Base-by-base conservation (phyloP, 30 jellyfish, hydroid and myxozoan species). In the Aurelia aurita region DNA sequence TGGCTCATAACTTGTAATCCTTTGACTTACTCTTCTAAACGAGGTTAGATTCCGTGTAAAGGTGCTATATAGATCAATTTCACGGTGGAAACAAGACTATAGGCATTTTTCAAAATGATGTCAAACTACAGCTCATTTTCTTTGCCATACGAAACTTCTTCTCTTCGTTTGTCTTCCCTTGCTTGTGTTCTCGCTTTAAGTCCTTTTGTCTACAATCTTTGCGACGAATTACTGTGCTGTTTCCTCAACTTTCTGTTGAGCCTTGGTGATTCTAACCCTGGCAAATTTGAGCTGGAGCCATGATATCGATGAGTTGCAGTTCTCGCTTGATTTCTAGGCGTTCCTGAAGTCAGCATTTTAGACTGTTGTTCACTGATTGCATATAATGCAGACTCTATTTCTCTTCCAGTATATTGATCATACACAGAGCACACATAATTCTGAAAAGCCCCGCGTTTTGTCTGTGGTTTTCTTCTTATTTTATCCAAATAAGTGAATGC, bases 311-410 rank as follows among this genome's bases (percentile, higher is more conserved):
- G 43, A 3, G 5, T 1, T 68, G 39, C 51, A 3, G 58, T 18
- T 19, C 25, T 22, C 39, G 82, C 59, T 35, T 25, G 61, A 46
- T 79, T 65, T 27, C 21, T 67, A 28, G 75, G 82, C 27, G 73
- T 65, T 28, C 73, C 80, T 54, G 46, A 29, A 16, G 74, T 46
- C 63, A 65, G 74, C 45, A 79, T 13, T 79, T 69, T 67, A 9
- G 91, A 27, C 25, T 83, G 87, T 35, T 69, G 93, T 34, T 70
- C 85, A 9, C 43, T 31, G 1, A 83, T 58, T 28, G 53, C 60
- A 76, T 83, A 83, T n/a, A 83, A 25, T 20, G 87, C 93, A 2
- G 86, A 4, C 62, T 83, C 74, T 14, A 83, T 76, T 10, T 74
- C 81, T 19, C 28, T 83, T 14, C 62, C 71, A 4, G 61, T 69